Conservation (phyloP, 2,113 vertebrate species). For the Sorex fumeus region DNA sequence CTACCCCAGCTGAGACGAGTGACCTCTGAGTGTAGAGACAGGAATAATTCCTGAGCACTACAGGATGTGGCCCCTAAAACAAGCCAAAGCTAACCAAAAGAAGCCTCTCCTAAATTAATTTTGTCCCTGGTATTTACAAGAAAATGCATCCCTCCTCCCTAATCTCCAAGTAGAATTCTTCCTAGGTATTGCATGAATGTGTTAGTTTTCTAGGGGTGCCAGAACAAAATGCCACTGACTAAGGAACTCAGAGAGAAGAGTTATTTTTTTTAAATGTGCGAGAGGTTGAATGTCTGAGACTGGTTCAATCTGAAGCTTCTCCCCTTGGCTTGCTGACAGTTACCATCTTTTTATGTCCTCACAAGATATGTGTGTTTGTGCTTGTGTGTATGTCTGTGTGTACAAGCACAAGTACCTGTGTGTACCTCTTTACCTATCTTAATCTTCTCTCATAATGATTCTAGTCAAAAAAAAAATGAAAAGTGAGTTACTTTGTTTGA, state of each 20-base stretch:
- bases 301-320: background rate
- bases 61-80: no score
- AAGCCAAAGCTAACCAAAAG: background rate
- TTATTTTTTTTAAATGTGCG: background rate
- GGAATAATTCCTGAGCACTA: no score
- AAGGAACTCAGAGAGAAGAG: background rate
- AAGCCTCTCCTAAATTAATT: conserved; percentile 13
- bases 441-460: no score
- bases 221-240: background rate
- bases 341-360: no score
- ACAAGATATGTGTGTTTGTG: no score
- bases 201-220: background rate
- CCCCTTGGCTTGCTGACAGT: no score
- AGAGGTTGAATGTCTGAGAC: background rate
- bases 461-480: background rate
- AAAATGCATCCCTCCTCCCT: background rate
- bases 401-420: no score
- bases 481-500: background rate
- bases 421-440: no score
- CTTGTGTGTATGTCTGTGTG: no score
- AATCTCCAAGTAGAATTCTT: background rate
- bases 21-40: no score
- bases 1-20: no score
- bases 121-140: conserved; percentile 4
- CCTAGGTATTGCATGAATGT: background rate